Evolutionary conservation across 2,888 invertebrate species (phyloP), one percentile per base, ranked within the genome.

Genomic region (Druceiella hillmani): DNA sequence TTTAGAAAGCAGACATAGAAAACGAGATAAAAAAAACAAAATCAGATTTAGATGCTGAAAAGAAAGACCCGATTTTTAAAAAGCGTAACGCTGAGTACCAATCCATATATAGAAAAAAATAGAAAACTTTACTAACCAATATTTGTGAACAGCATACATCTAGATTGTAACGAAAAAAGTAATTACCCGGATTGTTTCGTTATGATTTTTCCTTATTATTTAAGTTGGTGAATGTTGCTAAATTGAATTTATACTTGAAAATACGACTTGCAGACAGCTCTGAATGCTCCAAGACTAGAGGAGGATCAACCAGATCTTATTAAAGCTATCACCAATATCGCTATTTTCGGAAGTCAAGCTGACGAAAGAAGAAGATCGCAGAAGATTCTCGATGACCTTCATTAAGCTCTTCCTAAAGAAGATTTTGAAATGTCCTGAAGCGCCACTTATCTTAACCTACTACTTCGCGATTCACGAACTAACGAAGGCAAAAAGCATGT

Each of bases 401-500:
- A 25, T 13, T 4, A 34, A 34, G 20, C 17, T 17, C 27, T 34
- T 13, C 17, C 13, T 34, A 17, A 34, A 10, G 27, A n/a, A n/a
- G n/a, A n/a, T n/a, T 29, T 29, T 29, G 29, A 29, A 29, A 15
- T 29, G 16, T 29, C 29, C 29, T 16, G 29, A 29, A 10, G 29
- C 16, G 29, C 29, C 14, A 29, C 29, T 16, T 29, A 29, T 29
- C 29, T 29, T 29, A 14, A 16, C 16, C 16, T 29, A 16, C 29
- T 29, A 29, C 29, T n/a, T 16, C 29, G 15, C 15, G 15, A 16
- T 15, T 29, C 7, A 33, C 32, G 32, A 33, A 33, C 25, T 27
- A 27, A 38, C 32, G 32, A 26, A 26, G 22, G 33, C 38, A 24
- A 33, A n/a, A n/a, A n/a, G n/a, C n/a, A n/a, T n/a, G n/a, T n/a